These are phyloP conservation scores for Neuroterus valhalla DNA, from an alignment of 1,140 invertebrate genomes.

Conservation along the genomic window DNA sequence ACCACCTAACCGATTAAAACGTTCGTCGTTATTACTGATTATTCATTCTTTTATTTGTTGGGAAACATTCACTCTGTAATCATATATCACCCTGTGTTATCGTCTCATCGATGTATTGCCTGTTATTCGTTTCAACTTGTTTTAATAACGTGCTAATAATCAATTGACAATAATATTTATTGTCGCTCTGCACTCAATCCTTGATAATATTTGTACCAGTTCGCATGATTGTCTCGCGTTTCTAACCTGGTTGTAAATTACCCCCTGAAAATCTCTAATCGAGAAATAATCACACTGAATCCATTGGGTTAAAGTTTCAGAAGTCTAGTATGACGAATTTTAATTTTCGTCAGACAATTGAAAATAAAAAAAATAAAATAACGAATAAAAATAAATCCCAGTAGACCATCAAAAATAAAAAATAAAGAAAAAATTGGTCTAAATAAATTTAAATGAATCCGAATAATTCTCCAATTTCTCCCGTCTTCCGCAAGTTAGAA, in stretches of 20 bases:
- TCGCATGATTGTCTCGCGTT: conserved; percentile 1
- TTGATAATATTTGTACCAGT: neutral
- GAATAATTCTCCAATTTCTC: no score
- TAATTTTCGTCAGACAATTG: no score
- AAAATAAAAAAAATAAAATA: no score
- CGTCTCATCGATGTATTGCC: conserved; percentile 23
- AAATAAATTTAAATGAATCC: no score
- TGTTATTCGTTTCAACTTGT: conserved; percentile 11
- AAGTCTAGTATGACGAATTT: no score
- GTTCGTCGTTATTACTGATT: neutral
- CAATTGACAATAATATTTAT: neutral
- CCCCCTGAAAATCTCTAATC: no score
- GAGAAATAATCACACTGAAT: no score
- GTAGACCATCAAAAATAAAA: neutral
- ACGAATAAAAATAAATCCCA: neutral
- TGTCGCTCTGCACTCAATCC: conserved; percentile 10
- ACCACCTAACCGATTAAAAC: conserved; percentile 1
- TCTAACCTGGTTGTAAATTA: neutral
- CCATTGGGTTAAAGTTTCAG: no score
- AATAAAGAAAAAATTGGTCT: no score
- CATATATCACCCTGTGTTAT: conserved; percentile 17
- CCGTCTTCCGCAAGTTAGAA: no score
- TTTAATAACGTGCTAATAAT: conserved; percentile 28
- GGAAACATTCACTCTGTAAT: conserved; percentile 9
- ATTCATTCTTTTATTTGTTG: conserved; percentile 28